phyloP scores from a whole-genome alignment of 2,888 invertebrate genomes.

The Argyra leucocephala region DNA sequence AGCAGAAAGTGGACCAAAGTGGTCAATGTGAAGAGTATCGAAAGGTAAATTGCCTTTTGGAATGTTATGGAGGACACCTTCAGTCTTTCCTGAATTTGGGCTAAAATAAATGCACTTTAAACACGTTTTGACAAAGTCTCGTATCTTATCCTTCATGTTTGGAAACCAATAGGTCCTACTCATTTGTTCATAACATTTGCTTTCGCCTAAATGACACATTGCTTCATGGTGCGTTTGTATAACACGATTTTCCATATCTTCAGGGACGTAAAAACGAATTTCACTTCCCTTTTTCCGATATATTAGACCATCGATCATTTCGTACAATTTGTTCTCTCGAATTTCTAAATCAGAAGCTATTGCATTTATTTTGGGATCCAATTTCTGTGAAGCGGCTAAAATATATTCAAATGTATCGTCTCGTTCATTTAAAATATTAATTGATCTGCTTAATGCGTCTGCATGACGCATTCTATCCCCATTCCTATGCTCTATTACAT shows the following conservation, averaged over 20 bases:
- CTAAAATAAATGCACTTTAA: constrained; percentile 19
- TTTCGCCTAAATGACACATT: constrained; percentile 30
- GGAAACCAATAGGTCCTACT: constrained; percentile 31
- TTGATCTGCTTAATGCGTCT: constrained; percentile 28
- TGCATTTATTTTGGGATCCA: constrained; percentile 23
- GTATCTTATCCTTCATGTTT: constrained; percentile 24
- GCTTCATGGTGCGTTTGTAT: constrained; percentile 27
- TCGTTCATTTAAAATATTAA: constrained; percentile 17
- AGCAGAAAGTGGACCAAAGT: constrained; percentile 37
- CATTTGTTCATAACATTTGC: constrained; percentile 26
- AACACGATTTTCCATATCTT: constrained; percentile 24
- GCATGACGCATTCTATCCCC: constrained; percentile 29
- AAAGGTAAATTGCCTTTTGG: constrained; percentile 28
- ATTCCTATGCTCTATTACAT: constrained; percentile 24
- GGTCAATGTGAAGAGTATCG: constrained; percentile 31
- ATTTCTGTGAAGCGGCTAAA: constrained; percentile 19
- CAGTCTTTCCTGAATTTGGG: constrained; percentile 19
- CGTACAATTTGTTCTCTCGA: constrained; percentile 15
- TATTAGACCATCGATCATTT: constrained; percentile 18
- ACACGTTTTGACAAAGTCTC: constrained; percentile 13
- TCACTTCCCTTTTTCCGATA: constrained; percentile 17
- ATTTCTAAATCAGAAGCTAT: constrained; percentile 23
- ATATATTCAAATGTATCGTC: constrained; percentile 18
- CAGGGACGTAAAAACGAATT: constrained; percentile 22
- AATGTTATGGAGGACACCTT: constrained; percentile 28